Evolutionary conservation across 1,140 invertebrate genomes (phyloP).

Genomic region (Helicorthomorpha holstii): DNA sequence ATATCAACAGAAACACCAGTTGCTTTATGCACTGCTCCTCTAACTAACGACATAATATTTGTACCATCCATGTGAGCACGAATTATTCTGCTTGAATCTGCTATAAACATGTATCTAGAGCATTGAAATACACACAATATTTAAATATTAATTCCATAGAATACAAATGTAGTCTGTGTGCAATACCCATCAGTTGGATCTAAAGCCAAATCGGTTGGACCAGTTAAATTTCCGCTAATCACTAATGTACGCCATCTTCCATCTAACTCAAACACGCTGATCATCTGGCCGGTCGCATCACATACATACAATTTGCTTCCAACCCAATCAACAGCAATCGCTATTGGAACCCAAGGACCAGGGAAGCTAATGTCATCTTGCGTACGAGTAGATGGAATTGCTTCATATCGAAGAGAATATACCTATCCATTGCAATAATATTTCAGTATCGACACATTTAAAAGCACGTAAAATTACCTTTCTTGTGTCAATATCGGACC

Average conservation of each 20-base stretch:
- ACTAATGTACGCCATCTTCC: slow-evolving; percentile 71
- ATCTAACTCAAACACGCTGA: slow-evolving; percentile 81
- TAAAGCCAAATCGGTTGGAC: slow-evolving; percentile 72
- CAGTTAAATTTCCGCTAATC: slow-evolving; percentile 75
- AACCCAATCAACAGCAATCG: slow-evolving; percentile 92
- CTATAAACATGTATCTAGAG: slow-evolving; percentile 65
- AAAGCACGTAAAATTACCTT: slow-evolving; percentile 18
- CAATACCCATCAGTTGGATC: slow-evolving; percentile 68
- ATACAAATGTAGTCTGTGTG: no score
- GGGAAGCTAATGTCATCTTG: slow-evolving; percentile 50
- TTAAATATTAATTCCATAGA: not conserved
- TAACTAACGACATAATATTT: slow-evolving; percentile 58
- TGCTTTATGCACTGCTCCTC: slow-evolving; percentile 76
- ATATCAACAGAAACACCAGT: slow-evolving; percentile 71
- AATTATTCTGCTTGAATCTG: slow-evolving; percentile 74
- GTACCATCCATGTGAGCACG: slow-evolving; percentile 85
- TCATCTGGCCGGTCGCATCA: slow-evolving; percentile 74
- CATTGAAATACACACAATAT: slow-evolving; percentile 2
- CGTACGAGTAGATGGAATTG: slow-evolving; percentile 19
- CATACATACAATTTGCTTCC: slow-evolving; percentile 90
- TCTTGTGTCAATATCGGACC: slow-evolving; percentile 71
- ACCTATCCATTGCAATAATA: no score
- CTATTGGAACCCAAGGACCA: slow-evolving; percentile 70
- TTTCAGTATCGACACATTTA: no score
- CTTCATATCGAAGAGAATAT: slow-evolving; percentile 19